Evolutionary conservation across 2,797 vertebrate genomes (phyloP).

Genomic region (Pagetopsis macropterus): DNA sequence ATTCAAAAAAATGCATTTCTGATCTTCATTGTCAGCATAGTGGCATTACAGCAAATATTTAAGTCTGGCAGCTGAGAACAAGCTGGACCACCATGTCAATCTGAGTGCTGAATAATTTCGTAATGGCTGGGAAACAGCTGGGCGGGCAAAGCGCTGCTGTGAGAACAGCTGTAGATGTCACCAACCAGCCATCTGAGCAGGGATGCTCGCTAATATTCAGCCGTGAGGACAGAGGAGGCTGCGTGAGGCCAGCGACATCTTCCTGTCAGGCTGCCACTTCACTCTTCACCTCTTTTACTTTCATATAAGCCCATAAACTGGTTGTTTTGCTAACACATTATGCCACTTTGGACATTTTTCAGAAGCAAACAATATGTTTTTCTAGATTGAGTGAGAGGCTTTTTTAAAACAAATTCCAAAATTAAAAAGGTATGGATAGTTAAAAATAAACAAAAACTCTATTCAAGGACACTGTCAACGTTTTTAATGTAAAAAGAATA

Average conservation of each 20-base stretch:
- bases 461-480: not conserved
- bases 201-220: slow-evolving; percentile 65
- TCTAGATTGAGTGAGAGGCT: not conserved
- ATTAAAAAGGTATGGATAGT: too few relatives aligned
- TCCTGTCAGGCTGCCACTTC: slow-evolving; percentile 40
- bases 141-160: slow-evolving; percentile 60
- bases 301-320: not conserved
- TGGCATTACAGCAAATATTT: slow-evolving; percentile 80
- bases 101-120: slow-evolving; percentile 81
- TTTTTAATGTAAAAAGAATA: not conserved
- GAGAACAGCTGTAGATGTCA: slow-evolving; percentile 77
- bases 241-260: slow-evolving; percentile 48
- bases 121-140: slow-evolving; percentile 85
- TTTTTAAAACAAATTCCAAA: too few relatives aligned
- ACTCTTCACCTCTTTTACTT: slow-evolving; percentile 12
- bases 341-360: not conserved
- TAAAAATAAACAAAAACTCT: not conserved
- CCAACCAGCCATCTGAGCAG: slow-evolving; percentile 57
- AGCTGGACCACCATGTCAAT: slow-evolving; percentile 74
- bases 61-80: slow-evolving; percentile 72
- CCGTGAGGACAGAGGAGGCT: slow-evolving; percentile 45
- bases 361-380: not conserved
- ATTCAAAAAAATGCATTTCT: slow-evolving; percentile 63
- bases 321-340: not conserved
- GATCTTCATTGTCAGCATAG: slow-evolving; percentile 75